These are phyloP conservation scores for Telenomus remus DNA, from an alignment of 1,140 invertebrate genomes.

Conservation along the genomic window DNA sequence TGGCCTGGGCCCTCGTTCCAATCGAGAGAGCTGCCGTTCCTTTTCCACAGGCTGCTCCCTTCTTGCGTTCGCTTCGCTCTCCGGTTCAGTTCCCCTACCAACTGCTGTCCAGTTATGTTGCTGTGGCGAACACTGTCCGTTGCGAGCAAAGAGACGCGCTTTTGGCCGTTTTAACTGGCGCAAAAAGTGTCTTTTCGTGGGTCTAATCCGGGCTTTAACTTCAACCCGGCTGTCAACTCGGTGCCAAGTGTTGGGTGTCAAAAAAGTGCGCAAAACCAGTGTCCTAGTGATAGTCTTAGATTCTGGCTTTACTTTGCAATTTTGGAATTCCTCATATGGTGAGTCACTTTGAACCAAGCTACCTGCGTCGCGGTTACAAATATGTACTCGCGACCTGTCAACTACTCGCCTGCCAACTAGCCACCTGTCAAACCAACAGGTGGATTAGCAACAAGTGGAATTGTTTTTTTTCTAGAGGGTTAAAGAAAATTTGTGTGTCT, in stretches of 20 bases:
- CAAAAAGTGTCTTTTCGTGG: slow-evolving; percentile 22
- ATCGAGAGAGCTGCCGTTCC: slow-evolving; percentile 57
- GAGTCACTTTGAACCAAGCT: background rate
- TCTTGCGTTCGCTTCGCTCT: slow-evolving; percentile 61
- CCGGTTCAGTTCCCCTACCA: slow-evolving; percentile 73
- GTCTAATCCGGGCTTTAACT: slow-evolving; percentile 1
- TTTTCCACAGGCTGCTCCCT: slow-evolving; percentile 55
- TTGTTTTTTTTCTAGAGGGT: too few relatives aligned
- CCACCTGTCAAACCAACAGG: too few relatives aligned
- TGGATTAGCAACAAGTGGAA: too few relatives aligned
- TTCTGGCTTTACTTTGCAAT: slow-evolving; percentile 7
- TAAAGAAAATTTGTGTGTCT: too few relatives aligned
- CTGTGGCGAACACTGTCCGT: slow-evolving; percentile 67
- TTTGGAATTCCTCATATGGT: slow-evolving; percentile 9
- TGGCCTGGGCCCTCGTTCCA: slow-evolving; percentile 44
- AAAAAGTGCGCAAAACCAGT: slow-evolving; percentile 20
- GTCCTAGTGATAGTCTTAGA: slow-evolving; percentile 29
- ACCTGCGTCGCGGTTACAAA: too few relatives aligned
- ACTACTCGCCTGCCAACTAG: too few relatives aligned
- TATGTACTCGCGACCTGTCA: too few relatives aligned
- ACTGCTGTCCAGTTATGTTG: slow-evolving; percentile 74
- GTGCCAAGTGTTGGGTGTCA: slow-evolving; percentile 9
- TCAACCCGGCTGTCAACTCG: background rate
- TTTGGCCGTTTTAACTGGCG: slow-evolving; percentile 16
- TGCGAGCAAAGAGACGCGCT: slow-evolving; percentile 56